phyloP scores from a whole-genome alignment of 2,888 invertebrate species.

The Bombylius discolor region DNA sequence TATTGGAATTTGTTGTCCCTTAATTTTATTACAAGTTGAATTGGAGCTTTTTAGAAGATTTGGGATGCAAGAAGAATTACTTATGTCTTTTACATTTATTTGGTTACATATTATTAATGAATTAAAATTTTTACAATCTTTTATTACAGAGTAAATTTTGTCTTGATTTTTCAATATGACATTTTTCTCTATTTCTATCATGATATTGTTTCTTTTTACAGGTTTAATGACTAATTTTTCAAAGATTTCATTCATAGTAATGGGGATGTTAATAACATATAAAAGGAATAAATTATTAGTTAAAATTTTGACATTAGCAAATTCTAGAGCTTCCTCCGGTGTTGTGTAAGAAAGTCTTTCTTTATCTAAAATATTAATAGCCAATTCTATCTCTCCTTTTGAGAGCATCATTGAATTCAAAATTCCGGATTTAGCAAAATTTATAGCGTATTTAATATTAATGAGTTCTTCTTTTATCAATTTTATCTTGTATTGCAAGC shows the following conservation, averaged over 20 bases:
- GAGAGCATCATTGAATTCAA: conserved; percentile 12
- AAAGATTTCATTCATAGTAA: conserved; percentile 10
- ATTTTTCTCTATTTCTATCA: conserved; percentile 8
- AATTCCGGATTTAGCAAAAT: conserved; percentile 9
- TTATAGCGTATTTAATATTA: conserved; percentile 11
- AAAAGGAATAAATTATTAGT: conserved; percentile 10
- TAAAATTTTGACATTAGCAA: conserved; percentile 15
- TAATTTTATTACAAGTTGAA: conserved; percentile 9
- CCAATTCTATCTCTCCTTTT: conserved; percentile 7
- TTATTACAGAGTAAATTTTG: conserved; percentile 7
- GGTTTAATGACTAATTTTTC: conserved; percentile 9
- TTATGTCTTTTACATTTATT: conserved; percentile 9
- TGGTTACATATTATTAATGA: conserved; percentile 9
- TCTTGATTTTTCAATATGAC: conserved; percentile 11
- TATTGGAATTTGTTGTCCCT: conserved; percentile 8
- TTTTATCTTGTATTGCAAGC: conserved; percentile 4
- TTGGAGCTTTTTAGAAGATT: conserved; percentile 11
- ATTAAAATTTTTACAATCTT: conserved; percentile 11
- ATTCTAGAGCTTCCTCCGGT: conserved; percentile 15
- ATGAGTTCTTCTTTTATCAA: conserved; percentile 10
- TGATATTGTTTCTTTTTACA: conserved; percentile 7
- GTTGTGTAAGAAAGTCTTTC: conserved; percentile 13
- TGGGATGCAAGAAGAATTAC: conserved; percentile 11
- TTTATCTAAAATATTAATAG: conserved; percentile 10
- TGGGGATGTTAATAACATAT: conserved; percentile 14